Percentiles rank a stretch among this genome's conserved stretches.
Evolutionary conservation across 2,888 invertebrate species (phyloP).

Genomic region (Drosophila atripex): DNA sequence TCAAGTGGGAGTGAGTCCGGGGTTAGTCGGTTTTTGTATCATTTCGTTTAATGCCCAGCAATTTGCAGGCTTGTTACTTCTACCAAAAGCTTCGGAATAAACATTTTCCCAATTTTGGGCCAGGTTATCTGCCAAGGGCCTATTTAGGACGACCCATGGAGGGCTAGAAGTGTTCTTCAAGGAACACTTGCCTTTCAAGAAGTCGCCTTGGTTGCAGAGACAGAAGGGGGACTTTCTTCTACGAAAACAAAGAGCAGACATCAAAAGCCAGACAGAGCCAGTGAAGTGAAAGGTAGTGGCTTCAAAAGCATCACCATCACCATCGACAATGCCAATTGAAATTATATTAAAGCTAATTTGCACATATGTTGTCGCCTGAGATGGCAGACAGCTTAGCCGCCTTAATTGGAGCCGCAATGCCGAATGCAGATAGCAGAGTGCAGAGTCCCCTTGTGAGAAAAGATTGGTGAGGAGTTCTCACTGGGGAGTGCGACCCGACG

Average conservation of each 20-base stretch:
- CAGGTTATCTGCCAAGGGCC: too few relatives aligned
- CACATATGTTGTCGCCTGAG: conserved; percentile 18
- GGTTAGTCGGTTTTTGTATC: neutral
- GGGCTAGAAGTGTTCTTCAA: conserved; percentile 11
- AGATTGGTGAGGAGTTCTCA: conserved; percentile 34
- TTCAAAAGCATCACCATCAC: conserved; percentile 1
- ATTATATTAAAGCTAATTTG: conserved; percentile 36
- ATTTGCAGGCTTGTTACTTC: too few relatives aligned
- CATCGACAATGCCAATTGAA: conserved; percentile 19
- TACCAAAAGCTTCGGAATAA: too few relatives aligned
- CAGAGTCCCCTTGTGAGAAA: conserved; percentile 43
- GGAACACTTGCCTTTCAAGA: conserved; percentile 3
- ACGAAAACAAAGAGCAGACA: conserved; percentile 21
- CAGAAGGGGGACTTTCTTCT: conserved; percentile 11
- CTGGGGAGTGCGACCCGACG: conserved; percentile 14
- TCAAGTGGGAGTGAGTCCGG: neutral
- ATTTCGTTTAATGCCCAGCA: neutral
- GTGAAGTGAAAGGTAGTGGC: conserved; percentile 12
- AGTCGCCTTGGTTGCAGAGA: neutral
- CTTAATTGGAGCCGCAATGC: conserved; percentile 30
- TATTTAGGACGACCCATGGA: neutral
- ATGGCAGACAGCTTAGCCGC: conserved; percentile 27
- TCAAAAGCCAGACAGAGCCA: conserved; percentile 18
- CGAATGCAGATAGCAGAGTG: neutral
- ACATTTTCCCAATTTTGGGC: too few relatives aligned